phyloP scores from a whole-genome alignment of 2,797 vertebrate genomes.

The Podargus strigoides region DNA sequence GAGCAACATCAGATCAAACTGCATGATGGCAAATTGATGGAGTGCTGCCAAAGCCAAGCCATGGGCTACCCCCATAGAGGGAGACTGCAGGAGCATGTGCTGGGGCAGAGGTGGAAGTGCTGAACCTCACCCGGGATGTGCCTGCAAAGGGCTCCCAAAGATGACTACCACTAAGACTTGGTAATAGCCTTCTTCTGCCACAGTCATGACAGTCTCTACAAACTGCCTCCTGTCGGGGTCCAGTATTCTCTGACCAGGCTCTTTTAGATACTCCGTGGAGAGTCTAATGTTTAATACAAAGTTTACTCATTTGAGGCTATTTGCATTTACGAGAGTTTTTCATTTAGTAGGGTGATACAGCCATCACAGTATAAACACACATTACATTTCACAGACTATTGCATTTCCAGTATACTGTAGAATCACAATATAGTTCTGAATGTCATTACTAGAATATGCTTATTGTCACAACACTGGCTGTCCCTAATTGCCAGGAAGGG shows the following conservation, averaged over 20 bases:
- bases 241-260: neutral
- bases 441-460: neutral
- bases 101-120: neutral
- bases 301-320: neutral
- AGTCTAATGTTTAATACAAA: neutral
- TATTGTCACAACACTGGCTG: neutral
- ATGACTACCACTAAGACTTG: neutral
- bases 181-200: neutral
- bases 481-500: neutral
- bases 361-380: neutral
- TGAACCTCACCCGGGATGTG: neutral
- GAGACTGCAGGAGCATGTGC: neutral
- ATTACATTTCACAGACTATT: neutral
- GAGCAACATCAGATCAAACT: neutral
- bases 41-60: neutral
- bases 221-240: neutral
- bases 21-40: accelerated
- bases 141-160: neutral
- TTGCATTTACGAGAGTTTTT: neutral
- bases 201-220: neutral
- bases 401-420: neutral
- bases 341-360: neutral
- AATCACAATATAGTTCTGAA: neutral
- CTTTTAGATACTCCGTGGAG: no score
- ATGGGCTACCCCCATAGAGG: neutral